Base-by-base conservation (phyloP, 2,113 vertebrate genomes). In the Nibea albiflora region DNA sequence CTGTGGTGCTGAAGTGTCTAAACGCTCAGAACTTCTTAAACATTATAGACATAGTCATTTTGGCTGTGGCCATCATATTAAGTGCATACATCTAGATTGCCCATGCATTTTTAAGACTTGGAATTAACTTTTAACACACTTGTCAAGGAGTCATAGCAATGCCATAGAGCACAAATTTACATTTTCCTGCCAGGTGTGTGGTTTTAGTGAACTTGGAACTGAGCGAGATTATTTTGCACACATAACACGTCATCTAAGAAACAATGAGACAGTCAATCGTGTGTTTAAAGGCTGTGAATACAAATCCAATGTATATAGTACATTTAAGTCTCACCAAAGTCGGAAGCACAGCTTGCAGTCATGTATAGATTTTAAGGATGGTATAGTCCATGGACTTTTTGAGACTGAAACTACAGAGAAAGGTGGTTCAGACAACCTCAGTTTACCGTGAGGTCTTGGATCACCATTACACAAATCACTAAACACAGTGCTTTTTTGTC, bases 261-360 rank as follows among this genome's bases (percentile, higher is more conserved):
- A 28, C 39, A 42, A 42, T 42, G 39, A 42, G 39, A 42, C 39
- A 20, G 50, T 69, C 10, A 39, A 17, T n/a, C 54, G 49, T 54
- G 42, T 69, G 67, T 69, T 69, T 70, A 70, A 70, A 70, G 28
- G 20, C 50, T 54, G 50, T 56, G 28, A 31, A 52, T 69, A 52
- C 24, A 69, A 31, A 69, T 35, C 66, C 4, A 69, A 53, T 17
- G n/a, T 79, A 31, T 71, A 62, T 1, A 64, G 76, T 15, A 60
- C 64, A 1, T 78, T 70, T 6, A 52, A 28, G 39, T 76, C 26
- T 1, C 60, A 80, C 16, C 47, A 28, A 44, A 70, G 66, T 63
- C 2, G 24, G 14, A 79, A 64, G 58, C 67, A 72, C 39, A 69
- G 53, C 22, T 79, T 35, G 10, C 77, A 72, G 5, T 64, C 24